Evolutionary conservation across 37 sponge, comb jelly and placozoan species (phyloP).

Genomic region (Halisarca cf. caerulea): DNA sequence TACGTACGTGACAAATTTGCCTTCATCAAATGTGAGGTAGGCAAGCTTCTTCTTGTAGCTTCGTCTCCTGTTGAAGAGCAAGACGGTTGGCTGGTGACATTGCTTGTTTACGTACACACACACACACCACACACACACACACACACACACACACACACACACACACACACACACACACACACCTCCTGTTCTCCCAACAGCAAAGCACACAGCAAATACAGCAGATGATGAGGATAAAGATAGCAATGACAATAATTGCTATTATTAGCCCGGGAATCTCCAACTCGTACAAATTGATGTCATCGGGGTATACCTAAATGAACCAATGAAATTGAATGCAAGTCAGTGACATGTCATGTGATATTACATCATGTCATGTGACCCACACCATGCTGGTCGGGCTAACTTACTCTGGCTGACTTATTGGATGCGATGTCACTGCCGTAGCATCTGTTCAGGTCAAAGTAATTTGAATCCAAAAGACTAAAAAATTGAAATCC

Average conservation of each 20-base stretch:
- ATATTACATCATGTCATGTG: not conserved
- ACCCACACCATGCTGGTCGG: not conserved
- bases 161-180: not conserved
- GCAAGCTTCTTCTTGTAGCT: slow-evolving; percentile 28
- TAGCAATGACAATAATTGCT: slow-evolving; percentile 3
- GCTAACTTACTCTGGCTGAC: not conserved
- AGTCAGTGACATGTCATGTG: too few relatives aligned
- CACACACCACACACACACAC: too few relatives aligned
- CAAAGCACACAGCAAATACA: slow-evolving; percentile 22
- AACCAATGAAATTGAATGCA: not conserved
- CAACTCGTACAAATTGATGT: not conserved
- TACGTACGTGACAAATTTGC: slow-evolving; percentile 23
- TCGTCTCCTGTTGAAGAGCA: slow-evolving; percentile 12
- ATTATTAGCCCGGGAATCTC: slow-evolving; percentile 15
- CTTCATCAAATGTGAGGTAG: slow-evolving; percentile 18
- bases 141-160: not conserved
- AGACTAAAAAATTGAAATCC: not conserved
- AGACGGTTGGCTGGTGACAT: not conserved
- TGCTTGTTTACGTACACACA: not conserved
- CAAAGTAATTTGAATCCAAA: not conserved
- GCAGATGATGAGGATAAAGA: slow-evolving; percentile 21
- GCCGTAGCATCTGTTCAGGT: not conserved
- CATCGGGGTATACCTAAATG: not conserved
- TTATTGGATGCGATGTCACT: not conserved
- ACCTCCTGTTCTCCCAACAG: slow-evolving; percentile 32